Evolutionary conservation across 1,140 invertebrate genomes (phyloP), one percentile per base, ranked within the genome.

Genomic region (Musca vetustissima): DNA sequence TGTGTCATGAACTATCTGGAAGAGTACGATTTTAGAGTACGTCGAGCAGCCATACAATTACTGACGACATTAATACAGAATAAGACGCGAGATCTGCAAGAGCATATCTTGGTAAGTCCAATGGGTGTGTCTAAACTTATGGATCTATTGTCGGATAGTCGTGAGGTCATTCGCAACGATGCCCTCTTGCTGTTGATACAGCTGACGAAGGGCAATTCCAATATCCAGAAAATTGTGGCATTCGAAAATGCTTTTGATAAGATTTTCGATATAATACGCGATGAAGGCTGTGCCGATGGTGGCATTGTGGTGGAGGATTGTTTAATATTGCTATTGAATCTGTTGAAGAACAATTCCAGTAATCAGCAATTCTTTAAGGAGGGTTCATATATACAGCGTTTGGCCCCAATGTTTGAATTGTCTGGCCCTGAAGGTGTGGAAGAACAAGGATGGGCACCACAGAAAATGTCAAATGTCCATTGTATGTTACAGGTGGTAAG

Each of bases 341-440:
- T 99, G 59, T 83, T 99, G 2, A 91, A 93, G 76, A 97, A 96
- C 76, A 99, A 99, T 81, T 89, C 93, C 6, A 98, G 96, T 69
- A 99, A 99, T 86, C 97, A 99, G 79, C 98, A 96, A 79, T 97
- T 98, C 80, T 99, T 99, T 78, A 96, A 98, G 85, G 98, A 99
- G 87, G 96, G 93, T 61, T 93, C 91, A 79, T 98, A 96, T 77
- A 96, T 99, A 72, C 93, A 97, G 77, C 89, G 89, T 71, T 84
- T 98, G 72, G 85, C 92, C 3, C 92, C 91, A 59, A 98, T 96
- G 90, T 97, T 96, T 81, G 87, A 88, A 67, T 85, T 92, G 28
- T 88, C 87, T n/a, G 86, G 85, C 4, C 36, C 8, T 9, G 90
- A 92, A 69, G 76, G 85, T 1, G 90, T 92, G 47, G 90, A 92